A percentile compares a stretch with the other conserved stretches of the same genome.
Evolutionary conservation across 2,797 vertebrate species (phyloP).

Genomic region (Neosilurus mollespiculum): DNA sequence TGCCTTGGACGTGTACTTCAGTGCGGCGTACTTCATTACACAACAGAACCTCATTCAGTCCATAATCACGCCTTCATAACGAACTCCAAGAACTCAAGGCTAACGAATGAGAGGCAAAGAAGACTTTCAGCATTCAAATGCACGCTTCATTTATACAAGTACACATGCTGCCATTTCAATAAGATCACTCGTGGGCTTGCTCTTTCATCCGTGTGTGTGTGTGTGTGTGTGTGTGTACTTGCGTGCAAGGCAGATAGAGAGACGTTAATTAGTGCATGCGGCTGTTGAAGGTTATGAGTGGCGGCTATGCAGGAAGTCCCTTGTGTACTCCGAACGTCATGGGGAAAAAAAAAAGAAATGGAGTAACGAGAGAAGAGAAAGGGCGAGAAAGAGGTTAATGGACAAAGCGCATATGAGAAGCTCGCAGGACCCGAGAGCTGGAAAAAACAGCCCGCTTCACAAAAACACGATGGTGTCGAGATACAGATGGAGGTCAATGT

Average conservation of each 20-base stretch:
- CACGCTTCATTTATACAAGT: slow-evolving; percentile 25
- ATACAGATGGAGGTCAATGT: slow-evolving; percentile 1
- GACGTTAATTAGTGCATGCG: slow-evolving; percentile 34
- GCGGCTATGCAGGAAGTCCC: slow-evolving; percentile 2
- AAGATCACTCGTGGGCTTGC: slow-evolving; percentile 1
- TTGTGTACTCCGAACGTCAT: not conserved
- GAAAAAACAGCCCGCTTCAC: not conserved
- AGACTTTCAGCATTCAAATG: slow-evolving; percentile 27
- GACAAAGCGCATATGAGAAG: slow-evolving; percentile 28
- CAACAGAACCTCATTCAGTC: slow-evolving; percentile 34
- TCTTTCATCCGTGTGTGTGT: not conserved
- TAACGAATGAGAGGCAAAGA: slow-evolving; percentile 33
- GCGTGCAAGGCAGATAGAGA: not conserved
- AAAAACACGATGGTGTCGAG: not conserved
- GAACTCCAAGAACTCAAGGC: slow-evolving; percentile 17
- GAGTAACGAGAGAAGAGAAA: not conserved
- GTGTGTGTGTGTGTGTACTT: no score
- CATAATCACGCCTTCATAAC: not conserved
- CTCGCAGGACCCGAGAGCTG: not conserved
- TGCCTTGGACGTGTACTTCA: slow-evolving; percentile 16
- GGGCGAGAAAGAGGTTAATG: slow-evolving; percentile 52
- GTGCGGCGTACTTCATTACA: slow-evolving; percentile 45
- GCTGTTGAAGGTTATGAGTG: slow-evolving; percentile 33
- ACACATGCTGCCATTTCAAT: slow-evolving; percentile 34
- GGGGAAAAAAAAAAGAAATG: not conserved